These are phyloP conservation scores for Eonycteris spelaea DNA, from an alignment of 2,113 vertebrate genomes.

Conservation along the genomic window DNA sequence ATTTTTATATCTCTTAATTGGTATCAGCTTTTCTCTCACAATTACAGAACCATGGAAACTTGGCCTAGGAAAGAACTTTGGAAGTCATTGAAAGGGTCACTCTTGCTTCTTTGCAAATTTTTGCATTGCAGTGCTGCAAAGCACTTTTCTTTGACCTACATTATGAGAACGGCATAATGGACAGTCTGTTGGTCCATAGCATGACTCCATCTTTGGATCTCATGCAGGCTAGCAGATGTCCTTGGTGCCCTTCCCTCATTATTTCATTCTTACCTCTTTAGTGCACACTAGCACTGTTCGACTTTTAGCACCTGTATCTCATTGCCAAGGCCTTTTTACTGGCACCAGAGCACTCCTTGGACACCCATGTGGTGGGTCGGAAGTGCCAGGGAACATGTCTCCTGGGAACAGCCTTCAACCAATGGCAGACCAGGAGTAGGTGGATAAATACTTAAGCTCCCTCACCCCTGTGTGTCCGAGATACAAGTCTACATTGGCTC, in stretches of 20 bases:
- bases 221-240: background rate
- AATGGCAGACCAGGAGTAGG: background rate
- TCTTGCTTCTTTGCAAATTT: conserved; percentile 44
- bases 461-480: background rate
- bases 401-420: background rate
- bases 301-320: background rate
- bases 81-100: conserved; percentile 46
- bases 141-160: background rate
- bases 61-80: conserved; percentile 58
- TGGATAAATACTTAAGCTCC: background rate
- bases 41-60: conserved; percentile 69
- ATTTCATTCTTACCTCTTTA: background rate
- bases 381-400: background rate
- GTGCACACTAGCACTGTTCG: background rate
- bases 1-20: conserved; percentile 71
- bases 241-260: background rate
- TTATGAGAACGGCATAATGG: background rate
- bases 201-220: background rate
- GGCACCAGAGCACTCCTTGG: background rate
- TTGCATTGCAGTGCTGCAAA: background rate
- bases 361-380: background rate
- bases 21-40: conserved; percentile 70
- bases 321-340: background rate
- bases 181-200: background rate
- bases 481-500: background rate